A percentile compares a stretch with the other conserved stretches of the same genome.
Evolutionary conservation across 2,888 invertebrate species (phyloP).

Genomic region (Cotesia congregata): DNA sequence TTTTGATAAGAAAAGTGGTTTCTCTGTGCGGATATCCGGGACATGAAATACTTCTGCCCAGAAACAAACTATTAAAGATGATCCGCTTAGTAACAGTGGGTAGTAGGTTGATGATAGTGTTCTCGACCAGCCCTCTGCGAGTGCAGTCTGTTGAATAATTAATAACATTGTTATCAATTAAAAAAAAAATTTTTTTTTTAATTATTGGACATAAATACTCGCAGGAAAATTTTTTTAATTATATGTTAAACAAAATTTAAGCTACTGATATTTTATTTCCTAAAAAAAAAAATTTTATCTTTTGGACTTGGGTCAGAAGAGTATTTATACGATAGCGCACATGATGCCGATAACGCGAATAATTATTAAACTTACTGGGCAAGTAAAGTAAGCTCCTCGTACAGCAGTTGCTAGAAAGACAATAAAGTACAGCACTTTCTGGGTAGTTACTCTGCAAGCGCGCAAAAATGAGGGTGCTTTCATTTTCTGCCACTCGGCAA

Average conservation of each 20-base stretch:
- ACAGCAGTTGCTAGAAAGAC: slow-evolving; percentile 88
- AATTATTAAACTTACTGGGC: slow-evolving; percentile 78
- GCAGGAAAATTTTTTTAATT: no score
- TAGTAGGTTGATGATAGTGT: slow-evolving; percentile 92
- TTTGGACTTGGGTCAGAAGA: background rate
- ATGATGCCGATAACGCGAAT: background rate
- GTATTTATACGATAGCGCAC: background rate
- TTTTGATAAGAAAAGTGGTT: slow-evolving; percentile 91
- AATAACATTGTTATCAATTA: background rate
- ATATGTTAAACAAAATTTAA: background rate
- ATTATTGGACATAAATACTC: no score
- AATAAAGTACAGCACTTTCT: slow-evolving; percentile 89
- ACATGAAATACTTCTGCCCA: slow-evolving; percentile 97
- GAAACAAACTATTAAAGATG: slow-evolving; percentile 91
- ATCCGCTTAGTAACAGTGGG: slow-evolving; percentile 88
- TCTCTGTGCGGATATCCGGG: slow-evolving; percentile 88
- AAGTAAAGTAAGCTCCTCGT: slow-evolving; percentile 90
- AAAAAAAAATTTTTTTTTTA: background rate
- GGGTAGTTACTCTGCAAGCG: slow-evolving; percentile 90
- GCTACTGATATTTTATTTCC: background rate
- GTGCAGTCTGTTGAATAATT: slow-evolving; percentile 76
- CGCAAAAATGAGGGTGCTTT: slow-evolving; percentile 86
- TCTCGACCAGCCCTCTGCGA: slow-evolving; percentile 88
- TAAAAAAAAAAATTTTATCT: background rate
- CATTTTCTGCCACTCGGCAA: slow-evolving; percentile 85